Base-by-base conservation (phyloP, 2,888 invertebrate species). In the Dromius quadrimaculatus region DNA sequence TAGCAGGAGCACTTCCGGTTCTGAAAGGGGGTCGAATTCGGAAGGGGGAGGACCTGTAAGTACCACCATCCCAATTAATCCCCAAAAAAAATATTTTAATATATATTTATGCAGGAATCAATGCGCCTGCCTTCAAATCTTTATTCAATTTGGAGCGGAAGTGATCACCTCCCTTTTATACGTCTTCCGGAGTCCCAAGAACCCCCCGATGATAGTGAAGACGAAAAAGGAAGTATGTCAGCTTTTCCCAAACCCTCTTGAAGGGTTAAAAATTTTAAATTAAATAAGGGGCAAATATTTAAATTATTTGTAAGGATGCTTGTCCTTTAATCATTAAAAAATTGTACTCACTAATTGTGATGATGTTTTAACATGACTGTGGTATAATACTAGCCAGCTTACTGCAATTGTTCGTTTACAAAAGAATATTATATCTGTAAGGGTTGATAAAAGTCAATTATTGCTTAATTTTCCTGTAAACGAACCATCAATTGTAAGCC, bases 1-100 rank as follows among this genome's bases (percentile, higher is more conserved):
- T 74, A 87, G 87, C 74, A 81, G 87, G 71, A 87, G 87, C 1
- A 84, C 84, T 3, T 82, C 83, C 1, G 83, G 84, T 71, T 84
- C 84, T 1, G 84, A 83, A 74, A 74, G 81, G 13, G 85, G 85
- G 15, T 86, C 81, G 0, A 80, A 80, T 72, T 77, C 84, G 38
- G 84, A 83, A 63, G 82, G 85, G 74, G 84, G 85, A 54, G 82
- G 82, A 50, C 81, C 81, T 45, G 77, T 76, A 75, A 72, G 76
- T 64, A 17, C 36, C 45, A 36, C n/a, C 5, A 45, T 2, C 19
- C 4, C 36, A 17, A 65, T 66, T 36, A 3, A 15, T 1, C 3
- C 13, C 15, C 45, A 19, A 45, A 6, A 6, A 32, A 32, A 6
- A 19, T 45, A 45, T 45, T 45, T 1, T 43, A 8, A n/a, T 32